Evolutionary conservation across 2,888 invertebrate genomes (phyloP).

Genomic region (Lordiphosa andalusiaca): DNA sequence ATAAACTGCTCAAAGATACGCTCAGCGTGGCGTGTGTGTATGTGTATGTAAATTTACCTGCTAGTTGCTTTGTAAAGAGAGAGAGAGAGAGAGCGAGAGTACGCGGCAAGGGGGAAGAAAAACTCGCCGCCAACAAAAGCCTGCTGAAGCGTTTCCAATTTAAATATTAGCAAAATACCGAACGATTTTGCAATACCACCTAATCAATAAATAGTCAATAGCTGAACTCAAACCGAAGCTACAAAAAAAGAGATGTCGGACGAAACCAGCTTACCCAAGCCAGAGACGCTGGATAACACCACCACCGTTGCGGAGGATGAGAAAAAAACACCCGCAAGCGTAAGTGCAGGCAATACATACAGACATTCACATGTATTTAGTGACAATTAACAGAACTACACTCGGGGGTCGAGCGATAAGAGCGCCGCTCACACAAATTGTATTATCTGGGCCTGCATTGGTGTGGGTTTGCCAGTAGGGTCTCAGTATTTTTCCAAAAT

Average conservation of each 20-base stretch:
- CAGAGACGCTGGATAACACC: constrained; percentile 44
- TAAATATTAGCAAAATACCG: constrained; percentile 53
- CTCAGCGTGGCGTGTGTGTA: constrained; percentile 69
- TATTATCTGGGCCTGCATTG: constrained; percentile 41
- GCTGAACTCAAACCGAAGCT: constrained; percentile 14
- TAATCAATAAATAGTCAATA: neutral
- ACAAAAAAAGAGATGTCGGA: constrained; percentile 63
- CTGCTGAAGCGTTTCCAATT: constrained; percentile 27
- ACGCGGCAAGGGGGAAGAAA: constrained; percentile 30
- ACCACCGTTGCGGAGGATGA: constrained; percentile 53
- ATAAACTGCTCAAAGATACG: constrained; percentile 41
- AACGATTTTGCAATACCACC: constrained; percentile 27
- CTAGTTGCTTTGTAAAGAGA: constrained; percentile 36
- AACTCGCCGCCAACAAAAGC: constrained; percentile 36
- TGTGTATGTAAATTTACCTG: constrained; percentile 59
- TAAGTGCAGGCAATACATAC: constrained; percentile 7
- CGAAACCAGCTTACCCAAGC: constrained; percentile 58
- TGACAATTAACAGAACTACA: constrained; percentile 62
- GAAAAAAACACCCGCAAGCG: constrained; percentile 77
- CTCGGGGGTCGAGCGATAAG: constrained; percentile 69
- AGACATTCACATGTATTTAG: constrained; percentile 25
- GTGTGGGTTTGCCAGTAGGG: constrained; percentile 8
- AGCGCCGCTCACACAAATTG: constrained; percentile 31
- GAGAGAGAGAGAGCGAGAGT: constrained; percentile 18
- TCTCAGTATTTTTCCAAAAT: constrained; percentile 57